Conservation (phyloP, 2,113 vertebrate species). For the Podilymbus podiceps region DNA sequence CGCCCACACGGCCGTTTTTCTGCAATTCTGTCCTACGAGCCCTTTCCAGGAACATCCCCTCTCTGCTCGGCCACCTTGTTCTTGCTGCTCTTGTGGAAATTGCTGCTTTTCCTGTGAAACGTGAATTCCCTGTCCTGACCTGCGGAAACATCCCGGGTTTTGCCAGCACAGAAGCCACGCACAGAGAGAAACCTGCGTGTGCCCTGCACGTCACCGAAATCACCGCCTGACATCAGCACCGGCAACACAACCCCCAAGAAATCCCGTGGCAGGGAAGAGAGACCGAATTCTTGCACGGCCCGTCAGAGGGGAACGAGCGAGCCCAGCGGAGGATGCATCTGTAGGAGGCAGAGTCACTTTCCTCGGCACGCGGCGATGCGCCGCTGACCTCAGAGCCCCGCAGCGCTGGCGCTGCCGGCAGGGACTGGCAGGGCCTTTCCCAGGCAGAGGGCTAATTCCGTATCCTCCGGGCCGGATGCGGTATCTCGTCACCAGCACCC, state of each 20-base stretch:
- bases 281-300: rapidly evolving
- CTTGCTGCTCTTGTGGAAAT: background rate
- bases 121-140: background rate
- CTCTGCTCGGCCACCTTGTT: background rate
- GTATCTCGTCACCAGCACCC: background rate
- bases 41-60: background rate
- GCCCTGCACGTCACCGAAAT: background rate
- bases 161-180: rapidly evolving
- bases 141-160: background rate
- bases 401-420: rapidly evolving
- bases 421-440: background rate
- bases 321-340: background rate
- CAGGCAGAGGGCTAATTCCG: background rate
- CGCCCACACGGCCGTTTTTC: rapidly evolving
- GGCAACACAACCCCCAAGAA: background rate
- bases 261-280: rapidly evolving
- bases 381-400: background rate
- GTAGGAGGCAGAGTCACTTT: background rate
- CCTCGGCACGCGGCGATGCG: rapidly evolving
- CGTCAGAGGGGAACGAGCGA: rapidly evolving
- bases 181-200: rapidly evolving
- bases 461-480: background rate
- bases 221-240: background rate
- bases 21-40: rapidly evolving
- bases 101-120: background rate